Evolutionary conservation across 2,888 invertebrate genomes (phyloP).

Genomic region (Eupsilia transversa): DNA sequence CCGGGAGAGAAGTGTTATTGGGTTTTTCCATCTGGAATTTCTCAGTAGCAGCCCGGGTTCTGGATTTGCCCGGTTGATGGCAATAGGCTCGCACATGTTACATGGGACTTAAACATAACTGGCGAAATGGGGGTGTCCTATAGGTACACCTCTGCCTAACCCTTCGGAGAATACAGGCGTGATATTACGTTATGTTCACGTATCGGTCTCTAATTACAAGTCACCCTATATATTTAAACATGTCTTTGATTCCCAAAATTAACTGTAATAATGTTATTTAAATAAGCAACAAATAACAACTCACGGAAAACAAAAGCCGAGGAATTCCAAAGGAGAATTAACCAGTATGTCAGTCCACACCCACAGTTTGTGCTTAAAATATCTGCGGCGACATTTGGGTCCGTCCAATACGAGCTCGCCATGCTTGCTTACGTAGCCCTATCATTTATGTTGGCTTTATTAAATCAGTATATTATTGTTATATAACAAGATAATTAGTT

Average conservation of each 20-base stretch:
- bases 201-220: no score
- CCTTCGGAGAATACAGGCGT: neutral
- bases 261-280: neutral
- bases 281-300: constrained; percentile 52
- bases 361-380: constrained; percentile 80
- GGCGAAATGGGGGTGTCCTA: no score
- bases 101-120: no score
- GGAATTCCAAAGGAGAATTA: constrained; percentile 80
- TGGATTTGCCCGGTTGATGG: no score
- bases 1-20: no score
- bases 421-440: constrained; percentile 83
- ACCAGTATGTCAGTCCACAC: constrained; percentile 81
- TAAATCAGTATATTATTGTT: constrained; percentile 1
- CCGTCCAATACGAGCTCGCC: constrained; percentile 80
- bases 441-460: constrained; percentile 22
- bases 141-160: neutral
- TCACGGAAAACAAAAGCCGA: constrained; percentile 82
- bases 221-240: no score
- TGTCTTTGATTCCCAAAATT: neutral
- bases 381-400: constrained; percentile 80
- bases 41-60: no score
- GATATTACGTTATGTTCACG: no score
- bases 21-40: no score
- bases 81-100: no score
- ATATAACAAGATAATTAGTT: neutral